phyloP scores from a whole-genome alignment of 2,113 vertebrate genomes.

The Geococcyx californianus region DNA sequence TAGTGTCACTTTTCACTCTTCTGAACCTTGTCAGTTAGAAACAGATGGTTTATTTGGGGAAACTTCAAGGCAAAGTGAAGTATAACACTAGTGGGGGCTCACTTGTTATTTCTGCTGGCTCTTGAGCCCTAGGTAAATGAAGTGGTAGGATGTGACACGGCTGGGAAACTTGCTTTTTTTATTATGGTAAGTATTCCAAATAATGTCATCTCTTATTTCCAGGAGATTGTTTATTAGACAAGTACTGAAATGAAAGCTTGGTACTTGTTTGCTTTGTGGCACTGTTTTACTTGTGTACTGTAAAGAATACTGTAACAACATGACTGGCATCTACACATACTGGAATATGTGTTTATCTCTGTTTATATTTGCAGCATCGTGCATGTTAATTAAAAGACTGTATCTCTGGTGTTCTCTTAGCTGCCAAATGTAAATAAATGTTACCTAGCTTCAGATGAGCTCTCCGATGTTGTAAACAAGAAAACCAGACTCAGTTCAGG shows the following conservation, averaged over 20 bases:
- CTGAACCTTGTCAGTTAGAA: background rate
- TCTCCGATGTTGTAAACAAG: constrained; percentile 43
- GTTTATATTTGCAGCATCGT: constrained; percentile 38
- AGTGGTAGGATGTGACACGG: background rate
- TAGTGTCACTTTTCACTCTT: background rate
- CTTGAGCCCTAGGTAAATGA: background rate
- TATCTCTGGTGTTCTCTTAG: background rate
- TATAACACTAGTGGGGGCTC: background rate
- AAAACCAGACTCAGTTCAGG: constrained; percentile 26
- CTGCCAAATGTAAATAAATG: constrained; percentile 36
- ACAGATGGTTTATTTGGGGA: background rate
- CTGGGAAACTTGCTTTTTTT: background rate
- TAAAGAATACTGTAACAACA: background rate
- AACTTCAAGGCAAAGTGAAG: background rate
- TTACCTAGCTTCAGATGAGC: constrained; percentile 16
- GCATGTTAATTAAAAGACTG: constrained; percentile 64
- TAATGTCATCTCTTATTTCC: background rate
- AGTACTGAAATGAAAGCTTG: constrained; percentile 5
- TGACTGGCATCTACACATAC: constrained; percentile 40
- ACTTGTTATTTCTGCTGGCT: background rate
- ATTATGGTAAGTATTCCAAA: background rate
- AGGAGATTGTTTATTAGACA: background rate
- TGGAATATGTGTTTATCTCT: constrained; percentile 33
- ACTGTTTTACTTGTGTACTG: background rate
- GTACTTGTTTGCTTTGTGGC: background rate